These are phyloP conservation scores for Lordiphosa fenestrarum DNA, from an alignment of 2,888 invertebrate species.

Conservation along the genomic window DNA sequence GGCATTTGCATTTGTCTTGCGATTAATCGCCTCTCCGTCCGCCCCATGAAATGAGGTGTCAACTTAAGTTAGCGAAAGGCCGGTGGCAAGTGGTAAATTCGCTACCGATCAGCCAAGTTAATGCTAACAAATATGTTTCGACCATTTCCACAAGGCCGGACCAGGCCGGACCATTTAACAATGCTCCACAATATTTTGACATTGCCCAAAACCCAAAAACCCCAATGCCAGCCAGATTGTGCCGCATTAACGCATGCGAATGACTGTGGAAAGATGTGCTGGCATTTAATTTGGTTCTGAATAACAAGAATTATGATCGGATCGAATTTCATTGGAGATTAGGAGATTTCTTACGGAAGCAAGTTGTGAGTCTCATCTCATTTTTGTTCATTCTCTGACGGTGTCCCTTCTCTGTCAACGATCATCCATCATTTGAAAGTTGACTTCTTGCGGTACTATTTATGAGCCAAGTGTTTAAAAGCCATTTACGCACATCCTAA, in stretches of 20 bases:
- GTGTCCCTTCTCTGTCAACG: no score
- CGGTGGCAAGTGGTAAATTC: constrained; percentile 28
- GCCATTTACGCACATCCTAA: no score
- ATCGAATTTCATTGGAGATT: not conserved
- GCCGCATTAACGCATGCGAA: constrained; percentile 39
- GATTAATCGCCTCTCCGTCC: constrained; percentile 51
- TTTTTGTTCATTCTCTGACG: no score
- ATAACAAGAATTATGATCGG: not conserved
- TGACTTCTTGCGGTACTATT: no score
- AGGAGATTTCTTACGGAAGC: no score
- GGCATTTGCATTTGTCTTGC: constrained; percentile 75
- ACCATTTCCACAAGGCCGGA: not conserved
- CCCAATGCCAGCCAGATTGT: constrained; percentile 37
- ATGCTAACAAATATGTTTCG: constrained; percentile 61
- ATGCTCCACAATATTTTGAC: constrained; percentile 60
- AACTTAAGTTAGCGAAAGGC: constrained; percentile 77
- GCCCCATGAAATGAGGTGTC: constrained; percentile 70
- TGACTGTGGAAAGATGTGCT: not conserved
- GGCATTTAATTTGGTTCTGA: no score
- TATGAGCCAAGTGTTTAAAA: no score
- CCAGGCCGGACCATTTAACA: constrained; percentile 17
- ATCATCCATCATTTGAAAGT: no score
- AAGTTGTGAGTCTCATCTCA: no score
- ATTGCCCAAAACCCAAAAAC: constrained; percentile 19
- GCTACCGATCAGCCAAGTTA: constrained; percentile 35